Conservation (phyloP, 1,140 invertebrate genomes). For the Heterodera schachtii region DNA sequence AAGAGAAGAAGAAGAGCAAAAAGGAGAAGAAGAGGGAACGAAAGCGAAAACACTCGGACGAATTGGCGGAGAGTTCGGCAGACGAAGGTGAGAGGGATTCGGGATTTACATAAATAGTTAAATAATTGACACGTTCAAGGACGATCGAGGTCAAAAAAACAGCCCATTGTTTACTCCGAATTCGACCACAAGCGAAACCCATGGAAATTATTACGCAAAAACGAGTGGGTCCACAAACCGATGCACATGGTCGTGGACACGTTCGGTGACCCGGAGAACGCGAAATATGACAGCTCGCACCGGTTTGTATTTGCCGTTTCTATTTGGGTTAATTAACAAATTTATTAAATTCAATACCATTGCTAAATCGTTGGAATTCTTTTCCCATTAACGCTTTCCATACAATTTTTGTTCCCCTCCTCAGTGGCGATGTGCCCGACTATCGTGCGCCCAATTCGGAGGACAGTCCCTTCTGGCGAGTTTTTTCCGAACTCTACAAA, state of each 20-base stretch:
- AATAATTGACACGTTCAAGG: too few species aligned
- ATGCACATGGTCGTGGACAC: constrained; percentile 16
- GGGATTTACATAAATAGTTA: too few species aligned
- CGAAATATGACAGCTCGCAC: not conserved
- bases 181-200: constrained; percentile 17
- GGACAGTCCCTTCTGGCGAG: constrained; percentile 11
- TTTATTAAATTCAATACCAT: too few species aligned
- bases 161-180: not conserved
- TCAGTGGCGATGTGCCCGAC: not conserved
- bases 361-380: not conserved
- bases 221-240: constrained; percentile 13
- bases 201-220: constrained; percentile 15
- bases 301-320: not conserved
- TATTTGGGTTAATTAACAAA: too few species aligned
- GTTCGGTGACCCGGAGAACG: not conserved
- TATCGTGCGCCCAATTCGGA: not conserved
- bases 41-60: not conserved
- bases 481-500: not conserved
- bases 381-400: too few species aligned
- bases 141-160: not conserved
- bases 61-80: not conserved
- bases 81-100: not conserved
- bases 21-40: not conserved
- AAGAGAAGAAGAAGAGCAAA: not conserved
- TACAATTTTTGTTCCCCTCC: not conserved